Evolutionary conservation across 2,888 invertebrate genomes (phyloP).

Genomic region (Eledona agricola): DNA sequence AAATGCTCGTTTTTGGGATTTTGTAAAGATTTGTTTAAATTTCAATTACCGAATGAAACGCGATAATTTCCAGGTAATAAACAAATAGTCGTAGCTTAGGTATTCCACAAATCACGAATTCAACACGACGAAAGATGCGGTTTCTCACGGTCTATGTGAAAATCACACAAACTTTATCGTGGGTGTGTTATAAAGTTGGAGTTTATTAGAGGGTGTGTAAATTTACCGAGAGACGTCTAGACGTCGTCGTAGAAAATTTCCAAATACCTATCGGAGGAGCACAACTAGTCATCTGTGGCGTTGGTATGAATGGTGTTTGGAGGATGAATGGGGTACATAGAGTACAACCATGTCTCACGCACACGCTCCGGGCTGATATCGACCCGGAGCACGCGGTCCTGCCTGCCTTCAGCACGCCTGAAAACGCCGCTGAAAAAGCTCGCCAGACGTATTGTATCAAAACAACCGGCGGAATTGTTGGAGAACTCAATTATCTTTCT

Average conservation of each 20-base stretch:
- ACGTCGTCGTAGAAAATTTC: constrained; percentile 14
- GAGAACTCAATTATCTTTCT: constrained; percentile 33
- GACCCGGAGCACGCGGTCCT: constrained; percentile 41
- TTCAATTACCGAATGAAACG: too few relatives aligned
- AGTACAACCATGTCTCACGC: constrained; percentile 45
- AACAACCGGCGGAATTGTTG: constrained; percentile 34
- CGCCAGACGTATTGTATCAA: constrained; percentile 36
- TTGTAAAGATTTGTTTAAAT: too few relatives aligned
- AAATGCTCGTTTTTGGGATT: too few relatives aligned
- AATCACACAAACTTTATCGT: constrained; percentile 28
- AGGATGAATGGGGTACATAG: constrained; percentile 42
- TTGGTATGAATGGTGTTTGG: constrained; percentile 42
- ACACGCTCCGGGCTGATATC: constrained; percentile 45
- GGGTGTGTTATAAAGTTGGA: constrained; percentile 15
- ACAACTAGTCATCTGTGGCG: constrained; percentile 22
- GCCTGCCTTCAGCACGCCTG: constrained; percentile 33
- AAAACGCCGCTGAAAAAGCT: constrained; percentile 35
- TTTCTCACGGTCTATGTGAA: constrained; percentile 27
- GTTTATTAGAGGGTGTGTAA: constrained; percentile 29
- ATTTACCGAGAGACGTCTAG: constrained; percentile 17
- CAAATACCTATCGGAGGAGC: constrained; percentile 11
- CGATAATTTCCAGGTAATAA: constrained; percentile 11
- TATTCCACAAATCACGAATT: constrained; percentile 4
- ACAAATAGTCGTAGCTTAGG: constrained; percentile 4
- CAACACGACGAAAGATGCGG: constrained; percentile 5